A percentile compares a stretch with the other conserved stretches of the same genome.
Conservation (phyloP, 1,140 invertebrate genomes). For the Scaptodrosophila lebanonensis region DNA sequence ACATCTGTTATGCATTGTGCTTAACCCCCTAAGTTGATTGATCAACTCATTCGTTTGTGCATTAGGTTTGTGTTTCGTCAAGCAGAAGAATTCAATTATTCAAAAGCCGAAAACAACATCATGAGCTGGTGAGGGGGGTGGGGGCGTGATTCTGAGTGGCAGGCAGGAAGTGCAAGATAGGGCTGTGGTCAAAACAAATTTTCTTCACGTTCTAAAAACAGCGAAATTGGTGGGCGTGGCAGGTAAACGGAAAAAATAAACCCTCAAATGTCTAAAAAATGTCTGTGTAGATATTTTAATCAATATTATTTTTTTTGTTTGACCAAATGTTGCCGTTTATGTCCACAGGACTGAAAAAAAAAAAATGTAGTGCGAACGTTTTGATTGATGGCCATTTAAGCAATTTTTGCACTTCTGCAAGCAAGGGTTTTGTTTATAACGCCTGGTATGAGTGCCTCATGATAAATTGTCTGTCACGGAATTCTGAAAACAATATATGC, state of each 20-base stretch:
- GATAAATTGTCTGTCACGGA: slow-evolving; percentile 22
- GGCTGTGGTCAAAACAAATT: slow-evolving; percentile 15
- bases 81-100: slow-evolving; percentile 69
- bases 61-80: slow-evolving; percentile 60
- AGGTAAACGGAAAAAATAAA: too few relatives aligned
- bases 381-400: slow-evolving; percentile 35
- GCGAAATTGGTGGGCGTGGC: too few relatives aligned
- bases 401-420: background rate
- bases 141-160: background rate
- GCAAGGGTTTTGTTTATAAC: background rate
- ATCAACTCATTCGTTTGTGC: slow-evolving; percentile 60
- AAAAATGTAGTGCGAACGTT: slow-evolving; percentile 7
- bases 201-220: too few relatives aligned
- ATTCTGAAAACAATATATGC: background rate
- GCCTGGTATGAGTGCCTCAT: slow-evolving; percentile 4
- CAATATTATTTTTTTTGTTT: slow-evolving; percentile 24
- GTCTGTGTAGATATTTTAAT: slow-evolving; percentile 29
- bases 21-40: slow-evolving; percentile 48
- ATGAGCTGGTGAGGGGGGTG: slow-evolving; percentile 1
- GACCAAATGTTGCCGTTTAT: slow-evolving; percentile 27
- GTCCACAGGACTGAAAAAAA: slow-evolving; percentile 6
- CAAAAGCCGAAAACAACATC: slow-evolving; percentile 51
- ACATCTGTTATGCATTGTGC: background rate
- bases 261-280: too few relatives aligned
- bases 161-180: background rate